Evolutionary conservation across 2,888 invertebrate genomes (phyloP).

Genomic region (Taenaris catops): DNA sequence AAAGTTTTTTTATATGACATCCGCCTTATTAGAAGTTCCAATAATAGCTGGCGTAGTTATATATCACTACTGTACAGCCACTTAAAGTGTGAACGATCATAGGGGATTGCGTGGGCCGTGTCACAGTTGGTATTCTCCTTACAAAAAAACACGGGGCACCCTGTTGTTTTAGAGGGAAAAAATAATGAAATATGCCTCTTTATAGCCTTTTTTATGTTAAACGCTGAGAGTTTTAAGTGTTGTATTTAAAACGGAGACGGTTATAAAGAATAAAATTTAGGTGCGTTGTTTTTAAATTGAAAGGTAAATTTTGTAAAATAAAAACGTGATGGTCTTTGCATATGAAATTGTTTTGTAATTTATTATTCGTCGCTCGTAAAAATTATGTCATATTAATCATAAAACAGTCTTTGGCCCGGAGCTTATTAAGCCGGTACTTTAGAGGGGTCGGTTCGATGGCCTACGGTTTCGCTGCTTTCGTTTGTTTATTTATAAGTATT

Average conservation of each 20-base stretch:
- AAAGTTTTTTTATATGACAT: too few relatives aligned
- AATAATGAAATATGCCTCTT: constrained; percentile 72
- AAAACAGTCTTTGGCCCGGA: background rate
- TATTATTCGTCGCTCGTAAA: constrained; percentile 12
- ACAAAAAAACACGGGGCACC: constrained; percentile 68
- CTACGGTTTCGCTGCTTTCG: too few relatives aligned
- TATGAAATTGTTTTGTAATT: constrained; percentile 18
- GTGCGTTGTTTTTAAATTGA: constrained; percentile 30
- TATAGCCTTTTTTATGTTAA: constrained; percentile 64
- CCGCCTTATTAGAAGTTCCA: constrained; percentile 34
- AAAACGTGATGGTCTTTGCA: constrained; percentile 21
- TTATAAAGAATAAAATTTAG: constrained; percentile 43
- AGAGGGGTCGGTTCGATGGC: too few relatives aligned
- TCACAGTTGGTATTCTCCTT: constrained; percentile 54
- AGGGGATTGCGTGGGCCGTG: constrained; percentile 58
- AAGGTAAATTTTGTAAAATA: constrained; percentile 24
- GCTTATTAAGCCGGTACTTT: background rate
- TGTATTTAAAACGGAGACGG: constrained; percentile 54
- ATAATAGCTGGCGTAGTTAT: constrained; percentile 56
- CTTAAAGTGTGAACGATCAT: constrained; percentile 74
- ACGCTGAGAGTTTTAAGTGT: constrained; percentile 58
- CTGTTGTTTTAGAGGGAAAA: constrained; percentile 74
- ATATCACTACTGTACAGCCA: constrained; percentile 64
- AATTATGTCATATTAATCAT: constrained; percentile 12
- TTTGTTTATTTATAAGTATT: too few relatives aligned